phyloP scores from a whole-genome alignment of 2,113 vertebrate species.

The Leptobrachium leishanense region DNA sequence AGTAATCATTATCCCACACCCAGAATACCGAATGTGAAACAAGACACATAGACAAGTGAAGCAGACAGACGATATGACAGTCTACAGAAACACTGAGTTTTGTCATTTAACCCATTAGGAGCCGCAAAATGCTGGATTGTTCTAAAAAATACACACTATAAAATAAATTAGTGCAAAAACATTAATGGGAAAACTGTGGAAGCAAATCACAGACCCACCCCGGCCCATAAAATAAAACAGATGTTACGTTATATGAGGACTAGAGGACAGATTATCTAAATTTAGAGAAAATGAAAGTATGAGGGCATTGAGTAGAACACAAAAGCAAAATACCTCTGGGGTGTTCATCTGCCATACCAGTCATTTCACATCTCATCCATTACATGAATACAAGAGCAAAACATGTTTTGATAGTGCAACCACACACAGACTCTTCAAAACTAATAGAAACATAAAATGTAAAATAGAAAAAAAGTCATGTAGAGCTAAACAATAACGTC shows the following conservation, averaged over 20 bases:
- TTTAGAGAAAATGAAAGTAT: conserved; percentile 71
- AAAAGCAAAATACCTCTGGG: conserved; percentile 74
- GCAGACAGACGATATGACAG: conserved; percentile 51
- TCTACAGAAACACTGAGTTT: too few species aligned
- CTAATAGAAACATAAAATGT: neutral
- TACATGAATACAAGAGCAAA: conserved; percentile 65
- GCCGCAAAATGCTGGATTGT: too few species aligned
- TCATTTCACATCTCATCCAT: conserved; percentile 73
- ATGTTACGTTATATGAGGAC: conserved; percentile 66
- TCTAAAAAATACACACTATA: too few species aligned
- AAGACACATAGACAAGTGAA: conserved; percentile 53
- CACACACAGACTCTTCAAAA: conserved; percentile 47
- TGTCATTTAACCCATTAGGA: too few species aligned
- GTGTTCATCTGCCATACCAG: conserved; percentile 68
- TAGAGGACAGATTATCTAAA: conserved; percentile 68
- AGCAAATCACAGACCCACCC: too few species aligned
- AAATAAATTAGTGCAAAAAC: too few species aligned
- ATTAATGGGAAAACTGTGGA: too few species aligned
- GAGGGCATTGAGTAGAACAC: conserved; percentile 66
- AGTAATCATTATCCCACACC: conserved; percentile 51
- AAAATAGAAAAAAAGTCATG: too few species aligned
- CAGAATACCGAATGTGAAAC: conserved; percentile 33
- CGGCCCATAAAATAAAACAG: conserved; percentile 15
- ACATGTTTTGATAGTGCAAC: conserved; percentile 71
- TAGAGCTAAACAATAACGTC: too few species aligned